Evolutionary conservation across 2,888 invertebrate genomes (phyloP), one percentile per base, ranked within the genome.

Genomic region (Liposcelis brunnea): DNA sequence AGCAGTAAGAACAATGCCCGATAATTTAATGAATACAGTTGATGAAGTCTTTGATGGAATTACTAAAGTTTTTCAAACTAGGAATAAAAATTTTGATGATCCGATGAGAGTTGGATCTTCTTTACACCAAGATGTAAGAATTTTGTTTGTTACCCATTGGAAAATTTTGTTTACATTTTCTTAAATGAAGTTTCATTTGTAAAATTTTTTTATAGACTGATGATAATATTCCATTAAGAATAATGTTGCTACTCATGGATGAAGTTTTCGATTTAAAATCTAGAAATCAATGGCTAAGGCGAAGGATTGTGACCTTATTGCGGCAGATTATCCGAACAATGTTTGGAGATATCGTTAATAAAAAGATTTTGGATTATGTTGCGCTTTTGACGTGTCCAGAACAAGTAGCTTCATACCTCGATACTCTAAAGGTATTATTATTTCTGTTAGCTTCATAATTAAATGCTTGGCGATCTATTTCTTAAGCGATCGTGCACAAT

Each of bases 301-400:
- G 83, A 44, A 70, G 83, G 47, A 75, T 87, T 51, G 77, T 85
- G 6, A 75, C 78, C 10, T 65, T 86, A 36, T 61, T 86, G 15
- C 65, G 83, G 14, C 81, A 84, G 63, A 76, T 87, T 45, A 72
- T 86, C 42, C 74, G 81, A 52, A 77, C 81, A 14, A 80, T 83
- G 68, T 78, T 83, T 56, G 85, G 85, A 15, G 82, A 84, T 57
- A 80, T 80, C 52, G 81, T 86, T 33, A 87, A 86, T 62, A 68
- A 87, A 55, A 77, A 85, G 60, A 91, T 93, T 49, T 70, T 90
- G 44, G 90, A 91, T 55, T 79, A 85, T 55, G 89, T 93, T 2
- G 80, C 85, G 18, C 75, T 77, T 50, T 66, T 89, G 54, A 91
- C 91, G 0, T 85, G 87, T 51, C 86, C 90, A 1, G 77, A 82